Conservation (phyloP, 2,113 vertebrate species). For the Martes martes region DNA sequence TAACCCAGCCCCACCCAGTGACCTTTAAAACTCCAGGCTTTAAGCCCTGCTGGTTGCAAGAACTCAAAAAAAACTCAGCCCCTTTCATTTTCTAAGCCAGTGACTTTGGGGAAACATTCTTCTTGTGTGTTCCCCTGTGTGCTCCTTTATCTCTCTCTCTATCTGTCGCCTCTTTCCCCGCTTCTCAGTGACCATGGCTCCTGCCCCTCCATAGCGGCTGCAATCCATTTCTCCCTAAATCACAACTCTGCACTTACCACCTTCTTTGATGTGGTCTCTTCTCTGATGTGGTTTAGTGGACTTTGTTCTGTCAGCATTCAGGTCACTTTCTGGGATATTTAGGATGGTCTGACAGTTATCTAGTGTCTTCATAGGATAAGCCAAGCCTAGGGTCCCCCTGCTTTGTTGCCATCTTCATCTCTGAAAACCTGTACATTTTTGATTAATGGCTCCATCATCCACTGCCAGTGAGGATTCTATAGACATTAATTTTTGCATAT, state of each 20-base stretch:
- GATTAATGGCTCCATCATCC: slow-evolving; percentile 54
- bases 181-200: neutral
- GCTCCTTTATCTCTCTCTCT: neutral
- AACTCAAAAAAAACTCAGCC: neutral
- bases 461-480: slow-evolving; percentile 41
- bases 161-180: rapidly evolving
- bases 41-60: neutral
- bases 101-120: neutral
- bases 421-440: slow-evolving; percentile 48
- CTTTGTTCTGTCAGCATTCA: neutral
- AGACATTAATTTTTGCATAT: slow-evolving; percentile 65
- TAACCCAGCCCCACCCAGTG: neutral
- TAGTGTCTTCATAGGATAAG: neutral
- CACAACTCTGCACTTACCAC: neutral
- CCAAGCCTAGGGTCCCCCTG: neutral
- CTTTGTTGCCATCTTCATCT: neutral
- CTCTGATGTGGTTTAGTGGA: neutral
- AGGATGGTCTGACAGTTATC: neutral
- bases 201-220: neutral
- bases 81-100: neutral
- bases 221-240: neutral
- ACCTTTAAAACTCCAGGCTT: neutral
- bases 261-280: neutral
- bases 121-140: neutral
- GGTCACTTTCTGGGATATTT: neutral